phyloP scores from a whole-genome alignment of 1,140 invertebrate species.

The Aphelenchoides avenae region DNA sequence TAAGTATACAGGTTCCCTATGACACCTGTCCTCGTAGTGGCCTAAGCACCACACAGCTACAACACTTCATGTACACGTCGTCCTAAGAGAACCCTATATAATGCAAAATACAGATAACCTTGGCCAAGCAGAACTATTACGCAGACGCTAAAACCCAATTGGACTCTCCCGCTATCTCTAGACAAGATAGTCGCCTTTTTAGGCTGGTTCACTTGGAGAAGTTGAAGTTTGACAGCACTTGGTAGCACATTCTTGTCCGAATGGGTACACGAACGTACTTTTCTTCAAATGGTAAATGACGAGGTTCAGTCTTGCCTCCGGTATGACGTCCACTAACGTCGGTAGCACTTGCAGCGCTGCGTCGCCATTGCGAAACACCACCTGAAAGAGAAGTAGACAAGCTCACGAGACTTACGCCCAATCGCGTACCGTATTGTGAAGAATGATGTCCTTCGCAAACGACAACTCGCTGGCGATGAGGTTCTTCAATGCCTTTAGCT shows the following conservation, averaged over 20 bases:
- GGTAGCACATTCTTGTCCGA: conserved; percentile 3
- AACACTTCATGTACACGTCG: no score
- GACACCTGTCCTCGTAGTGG: no score
- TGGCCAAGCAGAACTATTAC: no score
- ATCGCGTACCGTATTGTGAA: conserved; percentile 78
- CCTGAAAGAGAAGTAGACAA: conserved; percentile 53
- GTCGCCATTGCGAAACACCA: conserved; percentile 87
- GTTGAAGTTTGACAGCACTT: not conserved
- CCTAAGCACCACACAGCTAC: no score
- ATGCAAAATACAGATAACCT: no score
- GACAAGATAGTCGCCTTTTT: not conserved
- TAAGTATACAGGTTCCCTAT: no score
- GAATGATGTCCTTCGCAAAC: conserved; percentile 68
- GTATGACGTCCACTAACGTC: conserved; percentile 84
- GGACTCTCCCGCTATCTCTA: not conserved
- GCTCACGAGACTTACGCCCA: not conserved
- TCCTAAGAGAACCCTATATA: no score
- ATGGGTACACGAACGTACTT: conserved; percentile 60
- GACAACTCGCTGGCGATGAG: conserved; percentile 32
- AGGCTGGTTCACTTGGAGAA: not conserved
- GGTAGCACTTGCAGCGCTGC: conserved; percentile 85
- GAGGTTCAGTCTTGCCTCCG: conserved; percentile 90
- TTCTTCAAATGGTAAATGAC: conserved; percentile 89
- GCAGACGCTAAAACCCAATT: no score
- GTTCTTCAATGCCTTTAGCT: conserved; percentile 46